Base-by-base conservation (phyloP, 2,797 vertebrate species). In the Girardinus metallicus region DNA sequence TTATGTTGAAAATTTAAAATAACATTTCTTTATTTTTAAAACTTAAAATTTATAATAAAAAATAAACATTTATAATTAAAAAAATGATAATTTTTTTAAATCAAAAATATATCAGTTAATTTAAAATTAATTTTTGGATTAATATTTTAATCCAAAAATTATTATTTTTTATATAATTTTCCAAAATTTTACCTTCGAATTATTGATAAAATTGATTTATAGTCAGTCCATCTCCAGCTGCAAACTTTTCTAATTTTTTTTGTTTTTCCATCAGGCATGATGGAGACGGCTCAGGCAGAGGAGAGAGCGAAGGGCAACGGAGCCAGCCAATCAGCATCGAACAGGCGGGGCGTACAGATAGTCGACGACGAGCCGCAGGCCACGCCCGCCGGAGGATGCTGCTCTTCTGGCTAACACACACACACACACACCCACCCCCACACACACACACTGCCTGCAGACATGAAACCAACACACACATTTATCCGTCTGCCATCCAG, bases 261-360 rank as follows among this genome's bases (percentile, higher is more conserved):
- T 68, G 18, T 43, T n/a, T n/a, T 70, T n/a, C 21, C 39, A 71
- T 34, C 82, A 99, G 98, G 98, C 88, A 99, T 99, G 98, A 99
- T 99, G 96, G 98, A 99, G 91, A 98, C 95, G 0, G 98, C 97
- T 78, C 97, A 98, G 93, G 96, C 96, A n/a, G 98, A 99, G 74
- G 98, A 99, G 94, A 94, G 96, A 89, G 94, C 96, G 80, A 98
- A 97, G 96, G 97, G 97, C 79, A 98, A 99, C 57, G 98, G 98
- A 74, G 95, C 96, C 73, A 97, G 96, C 93, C 97, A 97, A 73
- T 95, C 96, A 3, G 96, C 96, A 88, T 87, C 86, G 21, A 93
- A 95, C 64, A 94, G 98, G 87, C 95, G 98, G 85, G 98, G 98
- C 10, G 97, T 99, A 86, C 98, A 99, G 95, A 99, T 99, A 3